These are phyloP conservation scores for Chrysopilus asiliformis DNA, from an alignment of 2,888 invertebrate genomes.

Conservation along the genomic window DNA sequence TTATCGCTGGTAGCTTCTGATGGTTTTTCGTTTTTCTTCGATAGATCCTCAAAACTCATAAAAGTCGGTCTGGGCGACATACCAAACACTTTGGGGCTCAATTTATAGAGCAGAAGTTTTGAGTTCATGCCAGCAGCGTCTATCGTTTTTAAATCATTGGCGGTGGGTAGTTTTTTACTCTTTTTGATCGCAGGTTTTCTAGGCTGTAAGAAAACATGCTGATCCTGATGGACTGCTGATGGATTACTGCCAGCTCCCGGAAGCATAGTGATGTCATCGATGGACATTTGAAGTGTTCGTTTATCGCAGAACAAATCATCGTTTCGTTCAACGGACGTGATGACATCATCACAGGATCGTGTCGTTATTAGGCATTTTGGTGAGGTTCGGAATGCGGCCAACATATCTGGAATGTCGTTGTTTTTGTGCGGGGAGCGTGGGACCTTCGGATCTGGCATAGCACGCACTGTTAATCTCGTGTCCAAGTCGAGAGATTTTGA, in stretches of 20 bases:
- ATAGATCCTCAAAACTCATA: conserved; percentile 32
- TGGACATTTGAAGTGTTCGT: conserved; percentile 38
- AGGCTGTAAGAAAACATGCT: conserved; percentile 29
- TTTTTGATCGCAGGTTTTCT: conserved; percentile 14
- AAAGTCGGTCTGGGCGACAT: conserved; percentile 26
- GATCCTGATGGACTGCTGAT: conserved; percentile 26
- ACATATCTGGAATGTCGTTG: conserved; percentile 21
- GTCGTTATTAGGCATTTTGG: conserved; percentile 27
- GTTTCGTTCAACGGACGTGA: conserved; percentile 32
- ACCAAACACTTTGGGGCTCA: conserved; percentile 55
- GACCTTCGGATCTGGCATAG: conserved; percentile 46
- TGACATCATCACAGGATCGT: conserved; percentile 44
- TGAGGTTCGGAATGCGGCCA: conserved; percentile 33
- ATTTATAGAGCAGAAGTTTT: conserved; percentile 37
- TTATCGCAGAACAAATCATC: conserved; percentile 18
- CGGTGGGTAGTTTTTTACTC: conserved; percentile 20
- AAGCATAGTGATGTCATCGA: conserved; percentile 46
- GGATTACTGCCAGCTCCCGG: conserved; percentile 20
- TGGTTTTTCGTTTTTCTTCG: conserved; percentile 19
- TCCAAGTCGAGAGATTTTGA: conserved; percentile 18
- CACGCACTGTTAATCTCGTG: conserved; percentile 46
- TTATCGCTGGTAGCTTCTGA: conserved; percentile 11
- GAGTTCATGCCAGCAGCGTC: conserved; percentile 24
- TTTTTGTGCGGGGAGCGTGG: conserved; percentile 15
- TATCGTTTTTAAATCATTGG: too few species aligned